A percentile compares a stretch with the other conserved stretches of the same genome.
These are phyloP conservation scores for Phylloscopus whistleri DNA, from an alignment of 2,113 vertebrate genomes.

Conservation along the genomic window DNA sequence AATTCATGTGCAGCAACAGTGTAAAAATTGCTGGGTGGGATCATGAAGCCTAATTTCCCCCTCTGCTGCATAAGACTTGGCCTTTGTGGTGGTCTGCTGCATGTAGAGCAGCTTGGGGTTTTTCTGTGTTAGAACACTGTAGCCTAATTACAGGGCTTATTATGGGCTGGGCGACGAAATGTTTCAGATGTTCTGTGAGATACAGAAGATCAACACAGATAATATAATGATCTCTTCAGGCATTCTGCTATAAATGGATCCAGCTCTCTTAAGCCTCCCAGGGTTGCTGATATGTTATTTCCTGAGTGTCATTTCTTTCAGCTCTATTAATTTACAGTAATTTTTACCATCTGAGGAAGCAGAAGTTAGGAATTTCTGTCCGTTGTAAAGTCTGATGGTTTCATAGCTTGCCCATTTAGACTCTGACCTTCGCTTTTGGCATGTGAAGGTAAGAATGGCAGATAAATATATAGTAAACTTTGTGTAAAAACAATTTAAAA, in stretches of 20 bases:
- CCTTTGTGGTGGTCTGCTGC: background rate
- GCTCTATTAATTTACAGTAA: background rate
- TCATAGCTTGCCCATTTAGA: background rate
- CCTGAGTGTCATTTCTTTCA: background rate
- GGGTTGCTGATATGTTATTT: background rate
- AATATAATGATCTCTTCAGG: background rate
- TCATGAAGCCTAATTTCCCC: background rate
- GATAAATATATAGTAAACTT: background rate
- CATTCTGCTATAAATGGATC: background rate
- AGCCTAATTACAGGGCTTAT: constrained; percentile 12
- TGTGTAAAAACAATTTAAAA: background rate
- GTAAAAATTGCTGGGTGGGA: background rate
- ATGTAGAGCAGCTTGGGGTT: background rate
- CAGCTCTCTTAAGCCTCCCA: background rate
- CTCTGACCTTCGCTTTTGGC: background rate
- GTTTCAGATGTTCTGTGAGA: background rate
- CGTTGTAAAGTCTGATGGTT: background rate
- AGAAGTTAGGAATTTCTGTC: background rate
- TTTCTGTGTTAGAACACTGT: background rate
- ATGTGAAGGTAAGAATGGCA: background rate
- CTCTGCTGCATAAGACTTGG: background rate
- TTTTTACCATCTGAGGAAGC: background rate
- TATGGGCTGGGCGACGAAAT: background rate
- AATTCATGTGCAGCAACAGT: background rate
- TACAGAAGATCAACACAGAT: background rate